Evolutionary conservation across 1,140 invertebrate genomes (phyloP).

Genomic region (Parapsyche elsis): DNA sequence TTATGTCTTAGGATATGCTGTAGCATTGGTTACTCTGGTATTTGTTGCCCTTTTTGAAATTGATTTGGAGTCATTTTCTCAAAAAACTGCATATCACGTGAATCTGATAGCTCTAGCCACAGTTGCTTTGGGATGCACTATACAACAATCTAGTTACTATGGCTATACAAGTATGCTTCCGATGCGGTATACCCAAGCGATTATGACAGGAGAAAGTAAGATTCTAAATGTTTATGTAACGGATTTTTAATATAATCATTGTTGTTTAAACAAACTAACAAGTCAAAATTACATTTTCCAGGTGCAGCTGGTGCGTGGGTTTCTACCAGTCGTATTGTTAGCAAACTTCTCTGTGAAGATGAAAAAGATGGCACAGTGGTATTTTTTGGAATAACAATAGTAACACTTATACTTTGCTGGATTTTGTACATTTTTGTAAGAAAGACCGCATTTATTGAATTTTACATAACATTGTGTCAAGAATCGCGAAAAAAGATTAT

Average conservation of each 20-base stretch:
- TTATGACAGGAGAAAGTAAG: slow-evolving; percentile 94
- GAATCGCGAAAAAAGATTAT: slow-evolving; percentile 79
- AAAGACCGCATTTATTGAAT: slow-evolving; percentile 83
- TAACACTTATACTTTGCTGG: slow-evolving; percentile 79
- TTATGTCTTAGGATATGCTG: slow-evolving; percentile 76
- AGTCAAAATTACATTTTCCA: slow-evolving; percentile 59
- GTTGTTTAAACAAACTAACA: background rate
- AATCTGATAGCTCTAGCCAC: slow-evolving; percentile 86
- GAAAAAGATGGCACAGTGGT: slow-evolving; percentile 83
- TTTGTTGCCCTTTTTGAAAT: slow-evolving; percentile 88
- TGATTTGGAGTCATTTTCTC: slow-evolving; percentile 82
- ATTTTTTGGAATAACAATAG: slow-evolving; percentile 84
- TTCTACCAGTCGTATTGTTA: slow-evolving; percentile 84
- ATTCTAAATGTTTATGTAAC: no score
- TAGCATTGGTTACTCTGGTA: slow-evolving; percentile 83
- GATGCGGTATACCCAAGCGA: slow-evolving; percentile 88
- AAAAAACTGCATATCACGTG: slow-evolving; percentile 77
- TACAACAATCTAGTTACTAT: slow-evolving; percentile 95
- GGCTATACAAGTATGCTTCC: slow-evolving; percentile 93
- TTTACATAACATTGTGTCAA: slow-evolving; percentile 80
- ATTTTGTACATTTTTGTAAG: slow-evolving; percentile 80
- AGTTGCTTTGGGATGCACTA: slow-evolving; percentile 89
- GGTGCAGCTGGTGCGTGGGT: slow-evolving; percentile 88
- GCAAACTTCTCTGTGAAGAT: slow-evolving; percentile 80
- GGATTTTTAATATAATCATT: no score